phyloP scores from a whole-genome alignment of 1,140 invertebrate species.

The Drosophila ironensis region DNA sequence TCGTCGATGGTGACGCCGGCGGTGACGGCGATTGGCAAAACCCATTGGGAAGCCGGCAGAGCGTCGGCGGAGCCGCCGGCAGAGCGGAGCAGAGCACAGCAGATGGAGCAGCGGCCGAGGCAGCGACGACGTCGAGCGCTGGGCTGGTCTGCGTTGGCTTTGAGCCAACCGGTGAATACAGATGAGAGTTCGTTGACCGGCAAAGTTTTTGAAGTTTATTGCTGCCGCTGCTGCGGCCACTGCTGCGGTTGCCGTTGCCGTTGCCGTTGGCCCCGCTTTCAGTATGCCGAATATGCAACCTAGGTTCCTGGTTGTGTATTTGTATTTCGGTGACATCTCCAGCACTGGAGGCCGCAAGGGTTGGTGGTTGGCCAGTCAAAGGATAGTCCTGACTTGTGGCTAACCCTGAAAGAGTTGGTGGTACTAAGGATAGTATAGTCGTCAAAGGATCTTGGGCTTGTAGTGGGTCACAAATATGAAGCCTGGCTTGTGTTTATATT shows the following conservation, averaged over 20 bases:
- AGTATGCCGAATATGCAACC: slow-evolving; percentile 75
- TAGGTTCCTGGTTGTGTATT: slow-evolving; percentile 62
- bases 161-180: slow-evolving; percentile 47
- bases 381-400: too few relatives aligned
- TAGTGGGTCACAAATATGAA: too few relatives aligned
- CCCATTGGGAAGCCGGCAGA: slow-evolving; percentile 9
- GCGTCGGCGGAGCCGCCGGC: neutral
- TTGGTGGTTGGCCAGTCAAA: too few relatives aligned
- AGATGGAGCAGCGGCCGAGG: slow-evolving; percentile 3
- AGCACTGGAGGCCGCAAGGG: too few relatives aligned
- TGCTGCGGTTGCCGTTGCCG: too few relatives aligned
- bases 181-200: slow-evolving; percentile 71
- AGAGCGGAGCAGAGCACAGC: neutral
- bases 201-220: slow-evolving; percentile 68
- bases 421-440: too few relatives aligned
- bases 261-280: slow-evolving; percentile 59
- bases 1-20: too few relatives aligned
- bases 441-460: too few relatives aligned
- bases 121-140: slow-evolving; percentile 24
- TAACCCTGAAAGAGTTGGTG: too few relatives aligned
- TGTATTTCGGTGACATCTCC: too few relatives aligned
- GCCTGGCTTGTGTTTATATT: too few relatives aligned
- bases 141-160: slow-evolving; percentile 54
- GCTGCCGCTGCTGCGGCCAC: slow-evolving; percentile 44
- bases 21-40: slow-evolving; percentile 50